These are phyloP conservation scores for Umimayanthus kanabou DNA, from an alignment of 92 coral and sea anemone genomes.

Conservation along the genomic window DNA sequence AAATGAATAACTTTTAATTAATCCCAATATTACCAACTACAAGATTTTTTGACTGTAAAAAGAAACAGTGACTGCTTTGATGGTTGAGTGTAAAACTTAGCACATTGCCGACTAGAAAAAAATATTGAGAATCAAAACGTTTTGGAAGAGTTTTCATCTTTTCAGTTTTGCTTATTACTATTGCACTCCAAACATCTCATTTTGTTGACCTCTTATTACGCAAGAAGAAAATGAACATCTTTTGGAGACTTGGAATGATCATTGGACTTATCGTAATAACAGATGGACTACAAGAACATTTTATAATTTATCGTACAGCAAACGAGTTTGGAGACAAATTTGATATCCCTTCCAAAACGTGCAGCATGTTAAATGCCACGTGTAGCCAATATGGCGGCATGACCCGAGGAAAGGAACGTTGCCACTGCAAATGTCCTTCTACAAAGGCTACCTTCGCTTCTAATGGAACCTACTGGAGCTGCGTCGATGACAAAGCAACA, in stretches of 20 bases:
- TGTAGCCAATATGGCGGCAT: constrained; percentile 14
- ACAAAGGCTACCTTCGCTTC: constrained; percentile 12
- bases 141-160: too few species aligned
- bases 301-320: neutral
- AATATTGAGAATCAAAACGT: neutral
- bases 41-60: neutral
- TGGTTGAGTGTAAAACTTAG: neutral
- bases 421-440: constrained; percentile 12
- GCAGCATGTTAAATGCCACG: neutral
- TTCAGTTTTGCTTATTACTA: neutral
- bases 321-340: constrained; percentile 22
- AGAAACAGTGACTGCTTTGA: neutral
- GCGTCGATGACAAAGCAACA: constrained; percentile 13
- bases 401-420: neutral
- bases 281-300: constrained; percentile 10
- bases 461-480: constrained; percentile 19
- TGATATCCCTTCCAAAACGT: constrained; percentile 6
- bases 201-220: neutral
- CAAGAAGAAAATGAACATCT: neutral
- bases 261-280: neutral
- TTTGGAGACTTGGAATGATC: neutral
- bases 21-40: neutral
- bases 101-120: neutral
- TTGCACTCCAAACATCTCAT: neutral
- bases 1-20: neutral